Evolutionary conservation across 2,113 vertebrate genomes (phyloP), one percentile per base, ranked within the genome.

Genomic region (Bujurquina vittata): DNA sequence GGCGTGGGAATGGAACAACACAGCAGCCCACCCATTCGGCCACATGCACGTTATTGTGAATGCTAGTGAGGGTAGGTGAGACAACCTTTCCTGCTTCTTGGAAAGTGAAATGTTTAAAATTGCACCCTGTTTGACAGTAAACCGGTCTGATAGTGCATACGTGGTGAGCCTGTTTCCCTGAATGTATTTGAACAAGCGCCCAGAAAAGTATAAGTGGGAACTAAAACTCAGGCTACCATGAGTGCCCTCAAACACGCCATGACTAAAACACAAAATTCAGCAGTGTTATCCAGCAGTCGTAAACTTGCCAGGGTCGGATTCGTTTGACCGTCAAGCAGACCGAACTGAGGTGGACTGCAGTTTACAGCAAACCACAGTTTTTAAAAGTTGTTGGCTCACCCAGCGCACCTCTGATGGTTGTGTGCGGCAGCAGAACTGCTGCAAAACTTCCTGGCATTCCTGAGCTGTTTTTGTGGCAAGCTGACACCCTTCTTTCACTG

Each of bases 391-490:
- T 72, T 17, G 26, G 43, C 4, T 69, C 3, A 74, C 84, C 75
- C 57, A 62, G 35, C 17, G 29, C 58, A 77, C 76, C 11, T 74
- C 73, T 20, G 84, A 58, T 56, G 77, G 59, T 79, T 77, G 59
- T 59, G 77, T 61, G 67, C 29, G 15, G 75, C 23, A 75, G 79
- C 60, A 78, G 56, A 80, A 57, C 80, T 65, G 83, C 82, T 65
- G 80, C 46, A 87, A 86, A 69, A 67, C 91, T 88, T 89, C 88
- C 86, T 87, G 77, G 52, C 89, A 93, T 94, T 94, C 92, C 87
- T 85, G n/a, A 84, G 79, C 93, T 87, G 79, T 84, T 91, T 80
- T 81, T 90, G 87, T 81, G 89, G 88, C 78, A 58, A 89, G 74
- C 56, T 88, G 79, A 88, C 86, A 77, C 77, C 65, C 57, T 22